phyloP scores from a whole-genome alignment of 2,888 invertebrate species.

The Zhengitettix transpicula region DNA sequence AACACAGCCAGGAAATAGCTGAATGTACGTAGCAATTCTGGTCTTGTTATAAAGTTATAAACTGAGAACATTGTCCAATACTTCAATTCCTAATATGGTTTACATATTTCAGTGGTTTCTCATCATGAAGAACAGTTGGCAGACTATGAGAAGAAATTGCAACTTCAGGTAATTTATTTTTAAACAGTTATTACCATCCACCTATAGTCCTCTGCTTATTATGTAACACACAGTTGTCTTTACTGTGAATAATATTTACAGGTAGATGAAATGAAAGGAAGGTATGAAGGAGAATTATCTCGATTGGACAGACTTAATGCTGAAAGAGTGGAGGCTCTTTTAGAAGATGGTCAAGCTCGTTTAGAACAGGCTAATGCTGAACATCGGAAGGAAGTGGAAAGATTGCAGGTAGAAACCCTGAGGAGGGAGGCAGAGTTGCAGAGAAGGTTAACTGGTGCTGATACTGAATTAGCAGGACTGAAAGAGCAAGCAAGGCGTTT shows the following conservation, averaged over 20 bases:
- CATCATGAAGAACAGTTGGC: constrained; percentile 18
- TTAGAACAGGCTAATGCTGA: constrained; percentile 10
- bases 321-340: background rate
- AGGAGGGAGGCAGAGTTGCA: constrained; percentile 22
- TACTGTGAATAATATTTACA: background rate
- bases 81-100: background rate
- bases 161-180: constrained; percentile 1
- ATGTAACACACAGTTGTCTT: background rate
- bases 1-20: constrained; percentile 22
- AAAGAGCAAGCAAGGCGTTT: constrained; percentile 21
- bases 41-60: background rate
- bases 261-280: background rate
- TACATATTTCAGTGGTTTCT: constrained; percentile 19
- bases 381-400: constrained; percentile 1
- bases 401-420: constrained; percentile 12
- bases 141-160: constrained; percentile 4
- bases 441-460: constrained; percentile 15
- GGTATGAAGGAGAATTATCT: constrained; percentile 1
- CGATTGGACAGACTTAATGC: background rate
- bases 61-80: background rate
- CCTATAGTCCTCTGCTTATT: background rate
- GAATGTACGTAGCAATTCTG: constrained; percentile 11
- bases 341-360: background rate
- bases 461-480: constrained; percentile 23
- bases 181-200: background rate